phyloP scores from a whole-genome alignment of 1,140 invertebrate species.

The Leptinotarsa undecemlineata region DNA sequence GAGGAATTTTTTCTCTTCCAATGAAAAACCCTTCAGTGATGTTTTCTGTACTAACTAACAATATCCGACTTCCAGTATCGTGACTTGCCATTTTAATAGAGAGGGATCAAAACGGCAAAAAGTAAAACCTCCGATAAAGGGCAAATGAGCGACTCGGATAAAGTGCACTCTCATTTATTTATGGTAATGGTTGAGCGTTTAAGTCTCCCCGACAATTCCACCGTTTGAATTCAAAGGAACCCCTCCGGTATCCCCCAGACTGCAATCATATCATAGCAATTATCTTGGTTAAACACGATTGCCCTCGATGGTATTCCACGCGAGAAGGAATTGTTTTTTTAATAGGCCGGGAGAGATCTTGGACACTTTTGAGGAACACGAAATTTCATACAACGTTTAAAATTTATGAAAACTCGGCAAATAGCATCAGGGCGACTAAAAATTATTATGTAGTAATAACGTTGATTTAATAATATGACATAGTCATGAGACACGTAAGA shows the following conservation, averaged over 20 bases:
- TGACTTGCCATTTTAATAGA: too few species aligned
- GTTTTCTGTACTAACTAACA: too few species aligned
- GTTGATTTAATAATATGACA: too few species aligned
- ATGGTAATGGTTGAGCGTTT: slow-evolving; percentile 37
- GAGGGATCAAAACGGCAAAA: slow-evolving; percentile 20
- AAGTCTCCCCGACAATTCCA: slow-evolving; percentile 14
- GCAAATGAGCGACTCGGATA: slow-evolving; percentile 23
- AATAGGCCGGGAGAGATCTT: not conserved
- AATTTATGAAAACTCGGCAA: too few species aligned
- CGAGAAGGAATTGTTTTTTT: slow-evolving; percentile 13
- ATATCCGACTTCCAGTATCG: too few species aligned
- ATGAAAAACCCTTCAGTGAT: too few species aligned
- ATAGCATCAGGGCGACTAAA: too few species aligned
- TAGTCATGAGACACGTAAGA: too few species aligned
- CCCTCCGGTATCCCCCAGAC: not conserved
- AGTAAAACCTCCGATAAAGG: slow-evolving; percentile 22
- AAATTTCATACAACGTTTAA: too few species aligned
- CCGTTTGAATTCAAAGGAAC: slow-evolving; percentile 16
- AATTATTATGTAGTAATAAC: too few species aligned
- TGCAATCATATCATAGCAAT: slow-evolving; percentile 17
- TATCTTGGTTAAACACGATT: slow-evolving; percentile 23
- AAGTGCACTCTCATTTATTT: slow-evolving; percentile 43
- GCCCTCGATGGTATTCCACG: not conserved
- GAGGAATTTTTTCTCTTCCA: too few species aligned
- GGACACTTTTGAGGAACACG: too few species aligned